These are phyloP conservation scores for Chironomus striatipennis DNA, from an alignment of 1,140 invertebrate genomes.

Conservation along the genomic window DNA sequence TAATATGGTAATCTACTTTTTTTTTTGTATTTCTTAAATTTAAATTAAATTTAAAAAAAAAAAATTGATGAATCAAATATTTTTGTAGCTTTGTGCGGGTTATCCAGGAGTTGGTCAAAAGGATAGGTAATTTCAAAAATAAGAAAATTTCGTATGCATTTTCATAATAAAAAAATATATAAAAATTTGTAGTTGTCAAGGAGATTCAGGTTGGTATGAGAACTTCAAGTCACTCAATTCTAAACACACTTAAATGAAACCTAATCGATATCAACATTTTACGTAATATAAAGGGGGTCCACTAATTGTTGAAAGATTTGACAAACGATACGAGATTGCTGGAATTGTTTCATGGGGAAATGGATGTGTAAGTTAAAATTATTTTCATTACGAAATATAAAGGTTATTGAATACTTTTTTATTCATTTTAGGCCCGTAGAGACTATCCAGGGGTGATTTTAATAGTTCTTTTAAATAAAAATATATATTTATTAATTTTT, in stretches of 20 bases:
- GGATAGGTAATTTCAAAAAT: constrained; percentile 57
- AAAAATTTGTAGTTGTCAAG: neutral
- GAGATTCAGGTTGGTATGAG: neutral
- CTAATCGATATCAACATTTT: constrained; percentile 23
- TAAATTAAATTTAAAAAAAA: no score
- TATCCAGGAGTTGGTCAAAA: constrained; percentile 62
- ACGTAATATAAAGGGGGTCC: constrained; percentile 57
- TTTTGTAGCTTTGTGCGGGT: constrained; percentile 50
- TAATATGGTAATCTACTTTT: constrained; percentile 54
- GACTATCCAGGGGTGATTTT: constrained; percentile 28
- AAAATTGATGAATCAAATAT: no score
- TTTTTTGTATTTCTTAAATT: no score
- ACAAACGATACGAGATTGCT: constrained; percentile 68
- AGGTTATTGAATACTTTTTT: neutral
- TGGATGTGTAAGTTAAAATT: neutral
- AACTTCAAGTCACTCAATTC: neutral
- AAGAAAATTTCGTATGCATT: neutral
- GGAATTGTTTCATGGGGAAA: constrained; percentile 59
- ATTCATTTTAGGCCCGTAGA: constrained; percentile 30
- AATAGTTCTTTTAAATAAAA: constrained; percentile 36
- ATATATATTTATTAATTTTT: constrained; percentile 52
- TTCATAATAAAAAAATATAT: neutral
- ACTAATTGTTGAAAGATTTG: constrained; percentile 57
- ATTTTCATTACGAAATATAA: neutral
- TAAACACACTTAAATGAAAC: neutral